Base-by-base conservation (phyloP, 37 sponge, comb jelly and placozoan species). In the Corticium candelabrum region DNA sequence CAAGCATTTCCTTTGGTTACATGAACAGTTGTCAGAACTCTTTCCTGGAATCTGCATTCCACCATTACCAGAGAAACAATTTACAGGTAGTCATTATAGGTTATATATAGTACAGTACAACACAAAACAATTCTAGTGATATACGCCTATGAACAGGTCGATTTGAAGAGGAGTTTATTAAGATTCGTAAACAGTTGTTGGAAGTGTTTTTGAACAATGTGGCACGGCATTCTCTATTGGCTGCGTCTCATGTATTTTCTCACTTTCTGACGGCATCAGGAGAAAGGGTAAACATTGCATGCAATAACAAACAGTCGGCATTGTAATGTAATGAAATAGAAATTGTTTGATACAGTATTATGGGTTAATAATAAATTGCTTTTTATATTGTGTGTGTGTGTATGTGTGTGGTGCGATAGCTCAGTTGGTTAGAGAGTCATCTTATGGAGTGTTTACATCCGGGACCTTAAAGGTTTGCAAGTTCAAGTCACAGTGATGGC, bases 1-100 rank as follows among this genome's bases (percentile, higher is more conserved):
- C 76, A 91, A 86, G 77, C 84, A 91, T 43, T 91, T 91, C 37
- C 77, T 91, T 32, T 84, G 84, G 87, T 81, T 91, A 5, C 87
- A 91, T 39, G 92, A 91, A 78, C 75, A 78, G 43, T 56, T 91
- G 67, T 86, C 92, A 2, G 92, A 91, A 15, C 37, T 40, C 34
- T 88, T 91, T 68, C 92, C 92, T 4, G 87, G 92, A 41, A 36
- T 91, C 5, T 77, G 86, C 77, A 77, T 91, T 0, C 92, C 92
- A 34, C 92, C 92, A 3, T 37, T 88, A 40, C 92, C 92, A 57
- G 84, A 87, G 1, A 91, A 91, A 40, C 92, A 91, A 37, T 39
- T 37, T 21, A 75, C 86, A 85, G 84, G 89, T 87, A 30, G 70
- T 82, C 0, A 1, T 27, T 37, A 35, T 41, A 31, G 68, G 68